Percentiles rank a stretch among this genome's conserved stretches.
Evolutionary conservation across 2,888 invertebrate species (phyloP).

Genomic region (Heterodera filipjevi): DNA sequence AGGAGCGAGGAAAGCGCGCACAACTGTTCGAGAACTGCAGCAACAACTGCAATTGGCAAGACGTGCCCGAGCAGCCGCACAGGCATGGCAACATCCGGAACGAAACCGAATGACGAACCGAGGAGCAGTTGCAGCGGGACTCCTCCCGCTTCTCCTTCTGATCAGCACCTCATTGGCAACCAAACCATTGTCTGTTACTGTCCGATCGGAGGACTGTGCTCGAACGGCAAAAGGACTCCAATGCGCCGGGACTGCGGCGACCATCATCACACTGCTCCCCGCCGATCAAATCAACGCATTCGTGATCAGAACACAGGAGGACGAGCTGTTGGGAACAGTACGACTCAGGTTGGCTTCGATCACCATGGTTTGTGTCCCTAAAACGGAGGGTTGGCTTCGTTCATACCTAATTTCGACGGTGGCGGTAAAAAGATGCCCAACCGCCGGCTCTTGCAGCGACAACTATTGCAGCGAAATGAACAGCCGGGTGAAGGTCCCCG

Average conservation of each 20-base stretch:
- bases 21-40: neutral
- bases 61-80: neutral
- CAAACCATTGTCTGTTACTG: neutral
- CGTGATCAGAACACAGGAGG: neutral
- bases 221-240: neutral
- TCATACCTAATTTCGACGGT: neutral
- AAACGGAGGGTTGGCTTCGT: slow-evolving; percentile 4
- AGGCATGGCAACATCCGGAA: neutral
- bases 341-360: neutral
- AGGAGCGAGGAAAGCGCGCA: neutral
- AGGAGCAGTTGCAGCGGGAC: neutral
- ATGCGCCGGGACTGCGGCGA: neutral
- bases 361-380: neutral
- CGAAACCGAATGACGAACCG: neutral
- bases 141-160: neutral
- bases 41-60: neutral
- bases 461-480: neutral
- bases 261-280: neutral
- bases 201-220: neutral
- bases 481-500: neutral
- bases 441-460: neutral
- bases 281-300: neutral
- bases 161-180: neutral
- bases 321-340: neutral
- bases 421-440: neutral